A percentile compares a stretch with the other conserved stretches of the same genome.
Conservation (phyloP, 1,140 invertebrate species). For the Aethina tumida region DNA sequence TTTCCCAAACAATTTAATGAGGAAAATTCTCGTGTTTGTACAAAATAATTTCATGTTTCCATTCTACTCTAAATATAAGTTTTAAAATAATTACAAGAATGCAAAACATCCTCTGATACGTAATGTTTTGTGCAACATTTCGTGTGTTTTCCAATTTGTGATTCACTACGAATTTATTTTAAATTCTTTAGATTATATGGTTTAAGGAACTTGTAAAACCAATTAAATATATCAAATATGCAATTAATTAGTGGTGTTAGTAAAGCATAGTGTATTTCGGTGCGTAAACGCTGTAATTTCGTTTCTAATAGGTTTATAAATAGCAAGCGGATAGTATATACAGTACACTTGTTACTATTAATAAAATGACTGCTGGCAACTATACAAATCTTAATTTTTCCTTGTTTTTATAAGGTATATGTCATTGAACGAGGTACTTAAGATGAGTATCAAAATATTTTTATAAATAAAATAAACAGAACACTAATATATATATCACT, state of each 20-base stretch:
- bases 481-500: too few species aligned
- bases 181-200: too few species aligned
- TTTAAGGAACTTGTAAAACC: too few species aligned
- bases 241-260: too few species aligned
- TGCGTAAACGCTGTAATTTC: slow-evolving; percentile 1
- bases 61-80: neutral
- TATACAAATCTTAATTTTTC: slow-evolving; percentile 8
- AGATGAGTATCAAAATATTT: slow-evolving; percentile 2
- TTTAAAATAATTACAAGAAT: slow-evolving; percentile 1
- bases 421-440: slow-evolving; percentile 24
- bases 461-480: slow-evolving; percentile 1
- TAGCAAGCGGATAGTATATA: slow-evolving; percentile 1
- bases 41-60: slow-evolving; percentile 2
- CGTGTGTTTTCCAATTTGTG: neutral
- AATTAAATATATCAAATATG: too few species aligned
- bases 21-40: slow-evolving; percentile 1
- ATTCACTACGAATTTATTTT: slow-evolving; percentile 2
- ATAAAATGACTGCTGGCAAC: slow-evolving; percentile 5
- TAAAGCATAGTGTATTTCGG: neutral
- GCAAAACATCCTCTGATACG: neutral
- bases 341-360: neutral
- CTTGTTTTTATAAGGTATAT: slow-evolving; percentile 12
- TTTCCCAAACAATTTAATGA: too few species aligned
- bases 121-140: slow-evolving; percentile 1
- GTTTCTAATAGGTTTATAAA: neutral